Evolutionary conservation across 1,140 invertebrate species (phyloP), one percentile per base, ranked within the genome.

Genomic region (Sesamia nonagrioides): DNA sequence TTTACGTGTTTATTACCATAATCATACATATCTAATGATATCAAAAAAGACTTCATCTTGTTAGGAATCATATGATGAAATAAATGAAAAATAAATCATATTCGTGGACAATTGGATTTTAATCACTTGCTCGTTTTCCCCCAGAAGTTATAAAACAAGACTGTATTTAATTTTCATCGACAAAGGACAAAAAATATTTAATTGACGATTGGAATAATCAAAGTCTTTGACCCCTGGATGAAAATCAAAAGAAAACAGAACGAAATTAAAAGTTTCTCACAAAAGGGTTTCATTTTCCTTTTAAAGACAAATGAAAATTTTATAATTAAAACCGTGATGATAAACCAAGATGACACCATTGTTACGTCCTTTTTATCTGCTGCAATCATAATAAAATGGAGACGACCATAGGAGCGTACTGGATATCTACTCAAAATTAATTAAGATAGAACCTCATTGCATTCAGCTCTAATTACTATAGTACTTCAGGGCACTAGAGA

Each of bases 161-260:
- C 13, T 8, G 21, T 66, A 17, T 42, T 42, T 42, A 7, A 40
- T 18, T 66, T 18, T 42, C 37, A 66, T 42, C 61, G 61, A 42
- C 33, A 9, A 42, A 66, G 37, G 17, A 66, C n/a, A 18, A 66
- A 66, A 42, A 18, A 42, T 15, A 42, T 66, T 66, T 66, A 66
- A 66, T 66, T 66, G 37, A 42, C 61, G 37, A 18, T 66, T 66
- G 8, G 37, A 66, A 66, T 66, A 42, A 66, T 66, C 37, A 66
- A 45, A 66, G 61, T 17, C n/a, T n/a, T 17, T 42, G 61, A 66
- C 37, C 61, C 18, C 37, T 18, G 37, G 35, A 42, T 33, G 54
- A 63, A 66, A 21, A 66, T 66, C 37, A 66, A 66, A 66, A 66
- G 37, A 66, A 66, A 66, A 66, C n/a, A 66, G 61, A 66, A 66